phyloP scores from a whole-genome alignment of 2,113 vertebrate genomes.

The Brachionichthys hirsutus region DNA sequence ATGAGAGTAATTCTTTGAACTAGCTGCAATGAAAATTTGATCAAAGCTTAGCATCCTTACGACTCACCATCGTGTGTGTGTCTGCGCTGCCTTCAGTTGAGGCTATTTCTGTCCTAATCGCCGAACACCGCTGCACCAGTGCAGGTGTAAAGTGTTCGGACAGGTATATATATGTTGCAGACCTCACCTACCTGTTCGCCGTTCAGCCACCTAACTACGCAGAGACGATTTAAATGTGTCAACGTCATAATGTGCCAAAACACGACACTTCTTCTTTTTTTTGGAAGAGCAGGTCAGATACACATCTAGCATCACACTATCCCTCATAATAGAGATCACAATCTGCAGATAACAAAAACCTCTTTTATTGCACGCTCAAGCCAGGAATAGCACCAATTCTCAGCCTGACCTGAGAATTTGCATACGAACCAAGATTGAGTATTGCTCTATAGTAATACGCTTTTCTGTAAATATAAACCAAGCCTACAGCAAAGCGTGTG shows the following conservation, averaged over 20 bases:
- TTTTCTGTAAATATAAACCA: conserved; percentile 17
- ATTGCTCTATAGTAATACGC: conserved; percentile 8
- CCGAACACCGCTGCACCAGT: conserved; percentile 13
- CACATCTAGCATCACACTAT: conserved; percentile 42
- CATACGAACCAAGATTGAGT: conserved; percentile 61
- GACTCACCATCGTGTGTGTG: conserved; percentile 75
- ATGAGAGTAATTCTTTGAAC: neutral
- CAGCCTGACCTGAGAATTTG: conserved; percentile 63
- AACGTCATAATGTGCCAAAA: conserved; percentile 44
- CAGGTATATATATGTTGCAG: conserved; percentile 61
- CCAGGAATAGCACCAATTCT: conserved; percentile 51
- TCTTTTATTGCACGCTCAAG: conserved; percentile 41
- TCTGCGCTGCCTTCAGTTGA: conserved; percentile 42
- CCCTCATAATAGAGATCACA: conserved; percentile 50
- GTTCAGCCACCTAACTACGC: conserved; percentile 34
- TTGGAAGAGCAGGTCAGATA: conserved; percentile 65
- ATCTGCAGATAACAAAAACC: conserved; percentile 61
- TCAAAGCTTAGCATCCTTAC: neutral
- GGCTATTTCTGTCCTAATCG: conserved; percentile 33
- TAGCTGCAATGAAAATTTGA: neutral
- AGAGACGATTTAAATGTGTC: conserved; percentile 71
- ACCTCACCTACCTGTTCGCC: conserved; percentile 50
- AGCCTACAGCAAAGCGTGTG: no score
- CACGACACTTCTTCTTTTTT: conserved; percentile 79
- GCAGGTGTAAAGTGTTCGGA: conserved; percentile 44